Percentiles rank a stretch among this genome's conserved stretches.
Conservation (phyloP, 2,797 vertebrate genomes). For the Somateria mollissima region DNA sequence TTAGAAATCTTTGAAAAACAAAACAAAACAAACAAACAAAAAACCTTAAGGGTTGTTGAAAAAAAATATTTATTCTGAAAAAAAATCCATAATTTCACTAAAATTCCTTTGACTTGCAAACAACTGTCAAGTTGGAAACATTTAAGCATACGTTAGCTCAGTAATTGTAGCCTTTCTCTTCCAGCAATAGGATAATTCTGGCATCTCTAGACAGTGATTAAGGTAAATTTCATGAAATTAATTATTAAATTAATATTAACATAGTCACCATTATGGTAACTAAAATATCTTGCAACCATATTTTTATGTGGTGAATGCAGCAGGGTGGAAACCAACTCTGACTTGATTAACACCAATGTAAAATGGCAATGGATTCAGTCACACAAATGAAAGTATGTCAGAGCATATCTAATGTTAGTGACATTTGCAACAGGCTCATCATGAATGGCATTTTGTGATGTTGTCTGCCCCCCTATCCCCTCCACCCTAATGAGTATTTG, state of each 20-base stretch:
- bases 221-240: neutral
- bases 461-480: neutral
- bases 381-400: neutral
- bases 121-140: neutral
- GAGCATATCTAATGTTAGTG: neutral
- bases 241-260: too few species aligned
- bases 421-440: neutral
- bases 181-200: neutral
- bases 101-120: neutral
- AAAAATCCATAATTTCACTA: neutral
- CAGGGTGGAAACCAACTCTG: neutral
- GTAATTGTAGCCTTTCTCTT: neutral
- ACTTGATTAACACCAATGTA: neutral
- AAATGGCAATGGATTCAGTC: neutral
- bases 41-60: neutral
- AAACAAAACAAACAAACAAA: too few species aligned
- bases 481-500: neutral
- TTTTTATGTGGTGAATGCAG: neutral
- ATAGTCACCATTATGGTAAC: neutral
- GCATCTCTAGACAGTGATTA: neutral
- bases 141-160: neutral
- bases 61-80: neutral
- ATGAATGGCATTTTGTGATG: neutral
- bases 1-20: neutral
- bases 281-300: neutral